A percentile compares a stretch with the other conserved stretches of the same genome.
These are phyloP conservation scores for Corynorhinus townsendii DNA, from an alignment of 2,113 vertebrate species.

Conservation along the genomic window DNA sequence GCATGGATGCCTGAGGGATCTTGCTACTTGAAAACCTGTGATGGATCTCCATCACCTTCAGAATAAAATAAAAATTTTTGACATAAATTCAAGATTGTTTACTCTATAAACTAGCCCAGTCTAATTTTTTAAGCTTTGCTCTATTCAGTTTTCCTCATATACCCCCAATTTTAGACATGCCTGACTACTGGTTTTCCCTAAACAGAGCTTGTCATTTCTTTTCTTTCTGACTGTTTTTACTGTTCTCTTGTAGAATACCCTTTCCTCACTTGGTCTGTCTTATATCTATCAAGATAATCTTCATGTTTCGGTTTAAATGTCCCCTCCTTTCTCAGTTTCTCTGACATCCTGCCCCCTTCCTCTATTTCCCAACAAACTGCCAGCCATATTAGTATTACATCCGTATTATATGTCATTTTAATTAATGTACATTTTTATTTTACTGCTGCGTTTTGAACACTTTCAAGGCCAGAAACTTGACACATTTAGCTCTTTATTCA, in stretches of 20 bases:
- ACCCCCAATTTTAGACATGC: neutral
- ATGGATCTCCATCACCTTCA: neutral
- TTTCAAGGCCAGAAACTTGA: neutral
- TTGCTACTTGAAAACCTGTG: neutral
- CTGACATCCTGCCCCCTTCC: neutral
- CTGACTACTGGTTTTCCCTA: neutral
- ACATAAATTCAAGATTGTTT: neutral
- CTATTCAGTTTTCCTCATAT: neutral
- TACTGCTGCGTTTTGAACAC: neutral
- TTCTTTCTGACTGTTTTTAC: neutral
- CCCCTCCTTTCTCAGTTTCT: neutral
- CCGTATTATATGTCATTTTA: neutral
- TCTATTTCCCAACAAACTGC: neutral
- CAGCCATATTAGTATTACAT: neutral
- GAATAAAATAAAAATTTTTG: neutral
- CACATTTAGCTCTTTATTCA: slow-evolving; percentile 1
- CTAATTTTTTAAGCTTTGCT: neutral
- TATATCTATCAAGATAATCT: neutral
- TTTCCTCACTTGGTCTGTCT: neutral
- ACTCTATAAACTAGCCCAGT: neutral
- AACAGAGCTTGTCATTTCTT: neutral
- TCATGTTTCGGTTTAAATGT: neutral
- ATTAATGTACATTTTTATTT: neutral
- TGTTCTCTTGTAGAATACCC: neutral
- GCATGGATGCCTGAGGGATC: neutral